Evolutionary conservation across 1,140 invertebrate species (phyloP), one percentile per base, ranked within the genome.

Genomic region (Drosophila malerkotliana): DNA sequence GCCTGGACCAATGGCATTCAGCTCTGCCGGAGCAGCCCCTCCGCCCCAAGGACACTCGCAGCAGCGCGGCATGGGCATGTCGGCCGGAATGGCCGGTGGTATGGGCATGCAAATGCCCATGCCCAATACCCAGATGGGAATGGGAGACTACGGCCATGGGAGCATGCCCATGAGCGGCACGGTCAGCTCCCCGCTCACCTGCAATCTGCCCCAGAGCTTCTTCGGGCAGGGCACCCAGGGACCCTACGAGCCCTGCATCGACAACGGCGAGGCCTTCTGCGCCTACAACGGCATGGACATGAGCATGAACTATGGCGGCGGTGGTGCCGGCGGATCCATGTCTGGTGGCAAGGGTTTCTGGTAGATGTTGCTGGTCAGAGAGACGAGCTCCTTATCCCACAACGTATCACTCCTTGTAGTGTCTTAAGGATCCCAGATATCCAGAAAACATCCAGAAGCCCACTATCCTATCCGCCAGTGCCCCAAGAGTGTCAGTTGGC

Each of bases 131-230:
- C 57, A 64, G 21, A 54, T 68, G 48, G 64, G 63, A 60, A 67
- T 67, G 63, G 63, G 63, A 6, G 63, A 67, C 47, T 68, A 66
- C 12, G 21, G 44, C 15, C 44, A 47, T 9, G 44, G 44, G 3
- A 47, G 3, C 18, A 47, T 47, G 44, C 6, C 44, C 15, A 47
- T 47, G 44, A 10, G 4, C 8, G 18, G 37, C 1, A 45, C 9
- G 26, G 21, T 66, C 3, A 68, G 37, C 37, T 37, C 48, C 0
- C 64, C 64, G 2, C 61, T 68, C 5, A 67, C 60, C 47, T 67
- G 63, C 48, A 63, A 63, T 15, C 8, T 67, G 10, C 63, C 63
- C 5, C 39, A 26, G 34, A 66, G 24, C 37, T 67, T 64, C 60
- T 67, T 67, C 28, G 28, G 34, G 18, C 60, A 67, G 1, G 21